These are phyloP conservation scores for Nesidiocoris tenuis DNA, from an alignment of 2,888 invertebrate genomes.

Conservation along the genomic window DNA sequence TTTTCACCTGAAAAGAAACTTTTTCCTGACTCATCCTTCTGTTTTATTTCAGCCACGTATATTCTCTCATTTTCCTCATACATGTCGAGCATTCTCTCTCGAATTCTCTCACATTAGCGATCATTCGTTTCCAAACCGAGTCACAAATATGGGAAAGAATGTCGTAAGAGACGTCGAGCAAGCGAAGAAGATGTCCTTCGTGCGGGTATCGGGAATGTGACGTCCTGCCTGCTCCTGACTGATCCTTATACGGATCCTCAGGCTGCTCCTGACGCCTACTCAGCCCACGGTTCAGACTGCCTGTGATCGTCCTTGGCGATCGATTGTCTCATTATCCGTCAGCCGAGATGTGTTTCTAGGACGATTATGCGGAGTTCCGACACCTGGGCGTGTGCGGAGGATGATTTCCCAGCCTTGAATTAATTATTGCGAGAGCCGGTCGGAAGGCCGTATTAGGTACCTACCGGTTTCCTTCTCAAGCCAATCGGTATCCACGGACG, in stretches of 20 bases:
- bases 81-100: no score
- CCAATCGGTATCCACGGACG: no score
- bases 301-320: constrained; percentile 8
- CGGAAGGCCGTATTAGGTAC: neutral
- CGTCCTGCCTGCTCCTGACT: neutral
- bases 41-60: no score
- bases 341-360: constrained; percentile 1
- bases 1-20: no score
- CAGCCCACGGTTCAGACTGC: constrained; percentile 9
- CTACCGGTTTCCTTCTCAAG: neutral
- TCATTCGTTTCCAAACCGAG: neutral
- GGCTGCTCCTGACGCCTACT: constrained; percentile 15
- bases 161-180: neutral
- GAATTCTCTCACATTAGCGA: no score
- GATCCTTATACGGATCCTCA: constrained; percentile 8
- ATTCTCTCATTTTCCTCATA: no score
- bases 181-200: neutral
- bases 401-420: constrained; percentile 24
- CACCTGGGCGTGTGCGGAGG: constrained; percentile 30
- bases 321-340: constrained; percentile 8
- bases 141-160: neutral
- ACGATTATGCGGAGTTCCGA: neutral
- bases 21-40: no score
- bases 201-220: neutral
- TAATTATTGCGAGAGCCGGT: constrained; percentile 8